Base-by-base conservation (phyloP, 2,797 vertebrate genomes). In the Hephaestus fuliginosus region DNA sequence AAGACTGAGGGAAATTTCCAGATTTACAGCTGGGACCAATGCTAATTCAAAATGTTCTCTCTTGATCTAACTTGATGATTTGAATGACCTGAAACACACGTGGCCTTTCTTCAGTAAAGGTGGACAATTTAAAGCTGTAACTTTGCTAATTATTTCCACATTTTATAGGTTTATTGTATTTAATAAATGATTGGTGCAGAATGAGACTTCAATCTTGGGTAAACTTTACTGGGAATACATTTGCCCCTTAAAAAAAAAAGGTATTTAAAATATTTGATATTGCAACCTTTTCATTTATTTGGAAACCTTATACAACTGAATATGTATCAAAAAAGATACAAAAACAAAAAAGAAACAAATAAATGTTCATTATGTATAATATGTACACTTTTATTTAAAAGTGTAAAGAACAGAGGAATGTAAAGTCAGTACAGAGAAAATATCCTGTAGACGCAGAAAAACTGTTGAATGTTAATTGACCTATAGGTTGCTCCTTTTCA, bases 341-440 rank as follows among this genome's bases (percentile, higher is more conserved):
- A 57, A 64, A 68, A 13, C 52, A 2, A 79, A 74, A 33, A 74
- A 2, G 7, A 68, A 76, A 69, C 0, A 66, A 74, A 44, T 3
- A 64, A 17, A 48, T 56, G 44, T 62, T 39, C 18, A 22, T 74
- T 39, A 18, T 79, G 46, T 66, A 76, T 36, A 76, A 67, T 69
- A 44, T 65, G 20, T 22, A 55, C n/a, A 55, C 9, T 55, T 91
- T 91, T 82, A 91, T 92, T 89, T 81, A 75, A 83, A 82, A 86
- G 48, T 72, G 36, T 67, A 44, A 77, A 78, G 5, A 69, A 63
- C 44, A 82, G n/a, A 74, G 3, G 80, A 17, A 64, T 76, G 3
- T 43, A 41, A 33, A 74, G 20, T 74, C 62, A 74, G 17, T 53
- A 76, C 13, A 53, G 18, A 63, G 25, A 57, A 76, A 39, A 70